Evolutionary conservation across 2,888 invertebrate genomes (phyloP).

Genomic region (Periphyllus acericola): DNA sequence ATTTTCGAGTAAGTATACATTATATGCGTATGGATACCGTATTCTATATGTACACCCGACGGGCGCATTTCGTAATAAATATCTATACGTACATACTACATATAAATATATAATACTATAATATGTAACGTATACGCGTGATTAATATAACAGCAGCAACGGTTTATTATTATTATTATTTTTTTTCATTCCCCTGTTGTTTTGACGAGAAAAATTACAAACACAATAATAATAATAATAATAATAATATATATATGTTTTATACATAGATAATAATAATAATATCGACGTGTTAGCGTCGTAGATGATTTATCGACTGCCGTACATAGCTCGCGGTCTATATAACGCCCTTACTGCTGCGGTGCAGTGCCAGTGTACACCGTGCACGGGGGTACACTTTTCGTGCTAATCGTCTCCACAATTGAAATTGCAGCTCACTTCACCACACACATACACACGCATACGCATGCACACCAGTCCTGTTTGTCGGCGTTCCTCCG

Average conservation of each 20-base stretch:
- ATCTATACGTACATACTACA: too few species aligned
- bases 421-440: conserved; percentile 38
- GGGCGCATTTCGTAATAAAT: too few species aligned
- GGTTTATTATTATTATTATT: background rate
- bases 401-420: conserved; percentile 49
- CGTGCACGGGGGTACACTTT: conserved; percentile 21
- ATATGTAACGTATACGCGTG: too few species aligned
- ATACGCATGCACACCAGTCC: background rate
- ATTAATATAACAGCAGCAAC: too few species aligned
- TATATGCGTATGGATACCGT: too few species aligned
- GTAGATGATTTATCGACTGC: conserved; percentile 33
- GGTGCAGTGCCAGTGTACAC: background rate
- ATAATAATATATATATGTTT: background rate
- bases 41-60: too few species aligned
- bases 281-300: conserved; percentile 8
- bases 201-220: conserved; percentile 29
- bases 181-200: background rate
- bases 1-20: background rate
- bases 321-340: conserved; percentile 5
- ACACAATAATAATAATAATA: background rate
- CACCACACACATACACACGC: background rate
- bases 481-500: conserved; percentile 37
- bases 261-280: background rate
- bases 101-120: too few species aligned
- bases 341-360: conserved; percentile 8